Evolutionary conservation across 64 coral and sea anemone genomes (phyloP).

Genomic region (Stichodactyla helianthus): DNA sequence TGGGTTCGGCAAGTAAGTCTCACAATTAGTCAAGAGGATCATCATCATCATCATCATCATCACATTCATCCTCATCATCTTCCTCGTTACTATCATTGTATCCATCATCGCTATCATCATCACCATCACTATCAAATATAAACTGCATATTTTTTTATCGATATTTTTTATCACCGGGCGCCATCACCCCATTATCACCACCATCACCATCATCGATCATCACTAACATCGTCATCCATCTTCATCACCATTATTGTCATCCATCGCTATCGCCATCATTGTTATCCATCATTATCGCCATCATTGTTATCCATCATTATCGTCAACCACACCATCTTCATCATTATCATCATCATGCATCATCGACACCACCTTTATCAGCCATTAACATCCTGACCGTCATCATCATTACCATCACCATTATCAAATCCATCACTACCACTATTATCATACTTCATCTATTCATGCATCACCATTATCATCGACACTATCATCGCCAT

Average conservation of each 20-base stretch:
- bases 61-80: background rate
- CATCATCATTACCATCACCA: background rate
- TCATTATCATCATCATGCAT: background rate
- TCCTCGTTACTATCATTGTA: background rate
- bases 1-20: slow-evolving; percentile 48
- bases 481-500: background rate
- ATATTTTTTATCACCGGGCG: background rate
- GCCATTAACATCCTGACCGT: background rate
- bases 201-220: background rate
- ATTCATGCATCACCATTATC: background rate
- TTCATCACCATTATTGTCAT: no score
- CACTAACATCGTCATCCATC: background rate
- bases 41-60: background rate
- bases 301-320: background rate
- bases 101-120: background rate
- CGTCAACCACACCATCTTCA: background rate
- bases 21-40: background rate
- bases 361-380: background rate
- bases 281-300: background rate
- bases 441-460: no score
- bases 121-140: background rate
- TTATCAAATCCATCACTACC: background rate
- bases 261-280: no score
- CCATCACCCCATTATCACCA: background rate
- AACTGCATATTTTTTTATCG: no score